Conservation (phyloP, 2,113 vertebrate species). For the Hippoglossus stenolepis region DNA sequence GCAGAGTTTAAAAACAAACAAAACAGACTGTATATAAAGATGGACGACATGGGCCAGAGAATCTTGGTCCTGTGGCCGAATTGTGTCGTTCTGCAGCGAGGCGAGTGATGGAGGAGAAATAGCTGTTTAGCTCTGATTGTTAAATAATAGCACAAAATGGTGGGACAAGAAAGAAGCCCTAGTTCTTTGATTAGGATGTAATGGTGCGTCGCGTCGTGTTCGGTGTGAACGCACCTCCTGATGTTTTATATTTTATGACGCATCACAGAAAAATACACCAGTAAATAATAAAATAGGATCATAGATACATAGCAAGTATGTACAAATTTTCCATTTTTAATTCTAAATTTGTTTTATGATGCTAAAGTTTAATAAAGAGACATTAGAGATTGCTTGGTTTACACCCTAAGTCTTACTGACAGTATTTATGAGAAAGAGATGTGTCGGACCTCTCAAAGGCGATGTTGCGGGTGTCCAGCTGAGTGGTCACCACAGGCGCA, state of each 20-base stretch:
- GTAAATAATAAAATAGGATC: neutral
- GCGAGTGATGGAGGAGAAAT: neutral
- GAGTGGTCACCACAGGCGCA: slow-evolving; percentile 92
- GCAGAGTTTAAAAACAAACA: too few relatives aligned
- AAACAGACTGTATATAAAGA: too few relatives aligned
- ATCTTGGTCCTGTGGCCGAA: slow-evolving; percentile 10
- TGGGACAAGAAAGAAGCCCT: neutral
- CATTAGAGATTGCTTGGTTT: neutral
- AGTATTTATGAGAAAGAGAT: neutral
- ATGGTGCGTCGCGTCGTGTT: too few relatives aligned
- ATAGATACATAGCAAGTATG: too few relatives aligned
- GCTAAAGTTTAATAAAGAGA: too few relatives aligned
- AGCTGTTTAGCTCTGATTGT: neutral
- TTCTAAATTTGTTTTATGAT: neutral
- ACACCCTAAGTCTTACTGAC: neutral
- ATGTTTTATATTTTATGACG: neutral
- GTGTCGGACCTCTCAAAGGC: slow-evolving; percentile 93
- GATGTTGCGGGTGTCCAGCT: slow-evolving; percentile 97
- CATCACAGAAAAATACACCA: neutral
- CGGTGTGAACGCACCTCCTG: too few relatives aligned
- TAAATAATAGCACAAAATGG: neutral
- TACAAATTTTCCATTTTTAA: neutral
- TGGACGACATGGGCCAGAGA: too few relatives aligned
- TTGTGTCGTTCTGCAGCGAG: neutral
- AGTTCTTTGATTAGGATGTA: too few relatives aligned